Evolutionary conservation across 1,140 invertebrate genomes (phyloP).

Genomic region (Penaeus vannamei): DNA sequence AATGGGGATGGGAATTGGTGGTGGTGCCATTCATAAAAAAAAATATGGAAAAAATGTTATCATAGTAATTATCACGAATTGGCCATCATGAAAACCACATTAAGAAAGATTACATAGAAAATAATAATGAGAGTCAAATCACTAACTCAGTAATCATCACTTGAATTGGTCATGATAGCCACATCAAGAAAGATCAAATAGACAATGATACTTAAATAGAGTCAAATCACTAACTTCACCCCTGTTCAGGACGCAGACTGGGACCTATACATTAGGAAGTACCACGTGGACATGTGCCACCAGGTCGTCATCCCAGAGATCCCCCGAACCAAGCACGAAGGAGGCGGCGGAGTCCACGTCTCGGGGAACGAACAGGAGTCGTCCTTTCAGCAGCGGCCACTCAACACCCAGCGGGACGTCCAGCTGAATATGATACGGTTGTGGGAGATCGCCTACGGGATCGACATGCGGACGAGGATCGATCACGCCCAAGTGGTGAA

Average conservation of each 20-base stretch:
- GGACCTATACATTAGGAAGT: conserved; percentile 46
- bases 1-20: too few relatives aligned
- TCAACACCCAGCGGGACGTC: conserved; percentile 45
- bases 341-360: conserved; percentile 57
- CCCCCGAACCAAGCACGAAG: conserved; percentile 61
- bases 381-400: conserved; percentile 56
- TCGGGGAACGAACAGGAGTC: conserved; percentile 64
- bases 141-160: too few relatives aligned
- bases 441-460: conserved; percentile 60
- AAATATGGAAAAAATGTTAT: too few relatives aligned
- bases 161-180: background rate
- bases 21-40: too few relatives aligned
- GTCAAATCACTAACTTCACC: too few relatives aligned
- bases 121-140: too few relatives aligned
- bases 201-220: too few relatives aligned
- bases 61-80: background rate
- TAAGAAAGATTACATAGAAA: too few relatives aligned
- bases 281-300: conserved; percentile 23
- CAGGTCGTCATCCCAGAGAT: conserved; percentile 60
- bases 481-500: conserved; percentile 39
- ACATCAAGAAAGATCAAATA: background rate
- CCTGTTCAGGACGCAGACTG: conserved; percentile 49
- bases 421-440: conserved; percentile 31
- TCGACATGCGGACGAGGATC: conserved; percentile 50
- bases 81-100: background rate